Evolutionary conservation across 2,888 invertebrate species (phyloP).

Genomic region (Tetanocera ferruginea): DNA sequence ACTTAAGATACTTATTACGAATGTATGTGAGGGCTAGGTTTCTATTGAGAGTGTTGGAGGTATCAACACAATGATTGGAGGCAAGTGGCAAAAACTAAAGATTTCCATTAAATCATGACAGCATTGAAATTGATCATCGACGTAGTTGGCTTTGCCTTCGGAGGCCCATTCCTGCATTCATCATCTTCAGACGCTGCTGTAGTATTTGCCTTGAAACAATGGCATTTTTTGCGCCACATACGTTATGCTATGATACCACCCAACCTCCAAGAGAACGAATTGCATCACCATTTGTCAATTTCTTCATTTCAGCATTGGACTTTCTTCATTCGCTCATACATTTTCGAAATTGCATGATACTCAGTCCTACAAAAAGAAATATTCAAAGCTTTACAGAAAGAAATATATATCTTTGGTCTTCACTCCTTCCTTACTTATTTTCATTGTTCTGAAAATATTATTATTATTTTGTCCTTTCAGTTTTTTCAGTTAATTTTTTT

Average conservation of each 20-base stretch:
- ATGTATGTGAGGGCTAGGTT: neutral
- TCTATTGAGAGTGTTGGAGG: neutral
- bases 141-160: neutral
- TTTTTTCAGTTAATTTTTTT: too few relatives aligned
- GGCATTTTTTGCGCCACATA: neutral
- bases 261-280: neutral
- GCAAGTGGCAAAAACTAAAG: slow-evolving; percentile 36
- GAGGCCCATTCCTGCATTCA: neutral
- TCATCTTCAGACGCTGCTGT: neutral
- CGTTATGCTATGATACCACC: neutral
- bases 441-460: too few relatives aligned
- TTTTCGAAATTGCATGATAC: too few relatives aligned
- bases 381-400: too few relatives aligned
- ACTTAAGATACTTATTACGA: neutral
- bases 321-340: too few relatives aligned
- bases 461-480: too few relatives aligned
- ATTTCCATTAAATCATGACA: slow-evolving; percentile 46
- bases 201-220: neutral
- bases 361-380: too few relatives aligned
- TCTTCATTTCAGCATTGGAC: neutral
- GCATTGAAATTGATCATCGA: slow-evolving; percentile 42
- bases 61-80: neutral
- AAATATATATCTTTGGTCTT: too few relatives aligned
- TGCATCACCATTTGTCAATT: neutral
- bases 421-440: too few relatives aligned